phyloP scores from a whole-genome alignment of 2,113 vertebrate species.

The Acanthochromis polyacanthus region DNA sequence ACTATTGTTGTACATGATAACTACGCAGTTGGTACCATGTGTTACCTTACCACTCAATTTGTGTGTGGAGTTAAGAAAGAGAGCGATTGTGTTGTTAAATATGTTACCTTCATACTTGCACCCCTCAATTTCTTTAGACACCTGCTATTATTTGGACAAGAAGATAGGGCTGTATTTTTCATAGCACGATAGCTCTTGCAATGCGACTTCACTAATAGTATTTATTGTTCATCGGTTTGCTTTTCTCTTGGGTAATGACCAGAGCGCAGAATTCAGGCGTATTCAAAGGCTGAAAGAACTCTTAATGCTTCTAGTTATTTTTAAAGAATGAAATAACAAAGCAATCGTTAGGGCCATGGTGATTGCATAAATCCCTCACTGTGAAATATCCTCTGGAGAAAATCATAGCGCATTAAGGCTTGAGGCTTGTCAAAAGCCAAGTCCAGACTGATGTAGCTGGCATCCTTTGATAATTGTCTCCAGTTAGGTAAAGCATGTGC shows the following conservation, averaged over 20 bases:
- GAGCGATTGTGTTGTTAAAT: no score
- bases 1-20: no score
- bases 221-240: not conserved
- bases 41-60: no score
- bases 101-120: not conserved
- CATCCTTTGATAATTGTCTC: not conserved
- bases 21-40: no score
- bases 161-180: not conserved
- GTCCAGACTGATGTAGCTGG: not conserved
- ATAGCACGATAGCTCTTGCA: no score
- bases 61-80: no score
- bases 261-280: no score
- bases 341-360: constrained; percentile 14
- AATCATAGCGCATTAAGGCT: no score
- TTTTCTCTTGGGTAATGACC: constrained; percentile 4
- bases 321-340: constrained; percentile 20
- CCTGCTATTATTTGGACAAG: not conserved
- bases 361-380: not conserved
- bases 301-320: not conserved
- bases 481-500: no score
- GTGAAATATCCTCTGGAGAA: not conserved
- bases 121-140: not conserved
- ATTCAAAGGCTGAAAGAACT: constrained; percentile 13
- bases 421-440: no score
- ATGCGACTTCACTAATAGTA: no score